Evolutionary conservation across 92 coral and sea anemone genomes (phyloP).

Genomic region (Palythoa caribaeorum): DNA sequence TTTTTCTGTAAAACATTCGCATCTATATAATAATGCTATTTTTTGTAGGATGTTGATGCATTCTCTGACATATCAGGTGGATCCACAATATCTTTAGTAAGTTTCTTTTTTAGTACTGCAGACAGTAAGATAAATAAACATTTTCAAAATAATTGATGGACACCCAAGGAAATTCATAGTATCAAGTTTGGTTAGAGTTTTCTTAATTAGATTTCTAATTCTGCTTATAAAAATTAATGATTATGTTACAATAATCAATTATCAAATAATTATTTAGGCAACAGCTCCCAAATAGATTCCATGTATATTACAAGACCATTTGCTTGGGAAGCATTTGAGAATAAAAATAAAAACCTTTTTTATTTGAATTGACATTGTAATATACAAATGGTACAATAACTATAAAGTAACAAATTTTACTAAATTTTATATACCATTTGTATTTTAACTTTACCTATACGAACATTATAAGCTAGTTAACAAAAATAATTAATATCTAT

Average conservation of each 20-base stretch:
- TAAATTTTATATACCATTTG: too few relatives aligned
- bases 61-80: slow-evolving; percentile 82
- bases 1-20: too few relatives aligned
- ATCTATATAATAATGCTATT: neutral
- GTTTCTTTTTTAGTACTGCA: neutral
- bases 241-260: too few relatives aligned
- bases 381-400: neutral
- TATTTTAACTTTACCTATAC: neutral
- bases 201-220: too few relatives aligned
- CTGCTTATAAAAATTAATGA: too few relatives aligned
- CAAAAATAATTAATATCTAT: neutral
- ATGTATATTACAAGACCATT: neutral
- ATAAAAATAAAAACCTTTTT: neutral
- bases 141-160: too few relatives aligned
- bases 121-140: too few relatives aligned
- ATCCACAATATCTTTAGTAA: slow-evolving; percentile 87
- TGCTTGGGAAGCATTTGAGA: neutral
- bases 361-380: neutral
- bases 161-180: too few relatives aligned
- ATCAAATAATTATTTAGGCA: neutral
- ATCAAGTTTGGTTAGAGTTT: too few relatives aligned
- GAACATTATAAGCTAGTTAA: neutral
- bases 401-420: neutral
- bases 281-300: neutral
- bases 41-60: slow-evolving; percentile 83